Percentiles rank a stretch among this genome's conserved stretches.
phyloP scores from a whole-genome alignment of 2,888 invertebrate species.

The Pyrrhia umbra region DNA sequence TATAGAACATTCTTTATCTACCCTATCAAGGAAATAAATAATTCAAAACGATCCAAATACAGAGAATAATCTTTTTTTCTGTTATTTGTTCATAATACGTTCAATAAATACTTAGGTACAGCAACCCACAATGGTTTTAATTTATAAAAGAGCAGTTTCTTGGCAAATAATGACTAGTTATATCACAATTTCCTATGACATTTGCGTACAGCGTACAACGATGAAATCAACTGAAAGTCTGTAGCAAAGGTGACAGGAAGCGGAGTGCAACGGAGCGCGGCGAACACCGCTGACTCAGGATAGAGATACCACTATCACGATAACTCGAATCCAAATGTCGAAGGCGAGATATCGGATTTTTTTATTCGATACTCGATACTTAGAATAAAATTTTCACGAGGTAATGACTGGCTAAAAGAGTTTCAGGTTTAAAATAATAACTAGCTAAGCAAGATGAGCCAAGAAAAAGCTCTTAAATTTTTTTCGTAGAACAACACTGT shows the following conservation, averaged over 20 bases:
- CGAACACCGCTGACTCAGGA: slow-evolving; percentile 84
- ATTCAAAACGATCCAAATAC: too few relatives aligned
- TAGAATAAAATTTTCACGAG: neutral
- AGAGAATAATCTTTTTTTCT: too few relatives aligned
- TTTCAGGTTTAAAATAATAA: too few relatives aligned
- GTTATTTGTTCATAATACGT: too few relatives aligned
- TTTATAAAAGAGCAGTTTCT: slow-evolving; percentile 6
- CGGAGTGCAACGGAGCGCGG: slow-evolving; percentile 84
- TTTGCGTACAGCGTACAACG: slow-evolving; percentile 82
- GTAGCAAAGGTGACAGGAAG: slow-evolving; percentile 89
- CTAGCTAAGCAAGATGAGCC: neutral
- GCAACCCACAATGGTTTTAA: neutral
- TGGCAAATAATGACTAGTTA: slow-evolving; percentile 47
- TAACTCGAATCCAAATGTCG: slow-evolving; percentile 65
- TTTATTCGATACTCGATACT: neutral
- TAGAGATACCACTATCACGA: slow-evolving; percentile 67
- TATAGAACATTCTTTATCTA: too few relatives aligned
- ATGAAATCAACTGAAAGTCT: slow-evolving; percentile 88
- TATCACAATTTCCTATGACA: slow-evolving; percentile 72
- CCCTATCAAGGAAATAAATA: too few relatives aligned
- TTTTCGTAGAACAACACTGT: neutral
- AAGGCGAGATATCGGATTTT: neutral
- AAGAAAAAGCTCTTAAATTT: neutral
- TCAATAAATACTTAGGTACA: neutral
- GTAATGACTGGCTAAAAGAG: neutral